Base-by-base conservation (phyloP, 2,888 invertebrate species). In the Hyppa rectilinea region DNA sequence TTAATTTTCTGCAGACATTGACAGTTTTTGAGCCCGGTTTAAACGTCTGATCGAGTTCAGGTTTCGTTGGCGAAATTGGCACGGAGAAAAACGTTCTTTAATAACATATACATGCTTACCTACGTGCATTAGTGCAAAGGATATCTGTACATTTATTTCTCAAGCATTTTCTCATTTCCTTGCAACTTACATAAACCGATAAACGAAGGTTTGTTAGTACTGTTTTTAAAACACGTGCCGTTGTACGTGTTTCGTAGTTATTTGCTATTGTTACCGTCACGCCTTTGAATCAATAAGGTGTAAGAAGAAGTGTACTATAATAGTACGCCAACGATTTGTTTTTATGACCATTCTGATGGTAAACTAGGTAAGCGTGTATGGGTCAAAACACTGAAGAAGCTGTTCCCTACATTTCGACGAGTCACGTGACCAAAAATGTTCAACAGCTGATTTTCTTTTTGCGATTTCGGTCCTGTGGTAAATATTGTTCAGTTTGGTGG, bases 151-250 rank as follows among this genome's bases (percentile, higher is more conserved):
- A 36, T 65, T 52, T 56, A 66, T 52, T 63, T 53, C 56, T 31
- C 36, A 56, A 10, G 31, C 29, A 53, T 64, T 81, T 81, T 76
- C 56, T 56, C 52, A 71, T 81, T 71, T 81, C 63, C 60, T 71
- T 49, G 47, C 23, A 59, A 26, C 38, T 61, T 71, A 81, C 64
- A 61, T 71, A 81, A 71, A 67, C 26, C 78, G 20, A 52, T 65
- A 81, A 79, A 77, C 58, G 62, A 58, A 81, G 58, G 67, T 76
- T 70, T 55, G 43, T 59, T 47, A 40, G 49, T 80, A 81, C 59
- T 64, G 63, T 71, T 81, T 76, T 23, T 26, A 58, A 61, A 29
- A 62, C 78, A 79, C 71, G 66, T 81, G 67, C 50, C 23, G 4
- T 4, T 20, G 2, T 58, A 77, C 56, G 58, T 65, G 61, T 36